Evolutionary conservation across 2,113 vertebrate genomes (phyloP).

Genomic region (Grantiella picta): DNA sequence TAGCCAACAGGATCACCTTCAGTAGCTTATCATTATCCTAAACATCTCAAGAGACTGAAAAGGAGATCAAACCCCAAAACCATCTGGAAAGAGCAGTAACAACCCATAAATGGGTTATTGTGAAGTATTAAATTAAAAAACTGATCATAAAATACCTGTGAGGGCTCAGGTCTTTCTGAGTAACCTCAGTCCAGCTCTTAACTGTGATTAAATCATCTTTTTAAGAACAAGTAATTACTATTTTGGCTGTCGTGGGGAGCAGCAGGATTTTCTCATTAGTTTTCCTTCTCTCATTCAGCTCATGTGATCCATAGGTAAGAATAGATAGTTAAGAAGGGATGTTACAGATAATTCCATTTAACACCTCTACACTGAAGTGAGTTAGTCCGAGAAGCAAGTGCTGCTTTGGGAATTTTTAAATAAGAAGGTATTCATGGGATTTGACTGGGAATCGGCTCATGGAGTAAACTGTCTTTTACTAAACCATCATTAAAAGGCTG

Average conservation of each 20-base stretch:
- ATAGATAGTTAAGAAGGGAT: not conserved
- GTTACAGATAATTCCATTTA: not conserved
- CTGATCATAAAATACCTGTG: accelerated
- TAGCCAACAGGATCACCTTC: not conserved
- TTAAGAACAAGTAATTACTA: not conserved
- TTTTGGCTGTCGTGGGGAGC: not conserved
- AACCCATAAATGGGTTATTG: not conserved
- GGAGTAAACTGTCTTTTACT: not conserved
- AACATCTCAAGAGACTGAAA: not conserved
- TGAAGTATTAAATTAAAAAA: not conserved
- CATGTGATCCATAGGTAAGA: not conserved
- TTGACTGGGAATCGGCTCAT: not conserved
- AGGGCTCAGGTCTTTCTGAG: not conserved
- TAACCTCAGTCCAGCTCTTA: not conserved
- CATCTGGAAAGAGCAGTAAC: not conserved
- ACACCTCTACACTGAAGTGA: not conserved
- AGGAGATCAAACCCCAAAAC: not conserved
- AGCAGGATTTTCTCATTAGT: not conserved
- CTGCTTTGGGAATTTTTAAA: not conserved
- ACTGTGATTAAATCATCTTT: not conserved
- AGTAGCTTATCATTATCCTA: not conserved
- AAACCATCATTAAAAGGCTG: not conserved
- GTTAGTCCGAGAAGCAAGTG: not conserved
- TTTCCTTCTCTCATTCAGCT: not conserved
- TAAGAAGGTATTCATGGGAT: not conserved